Conservation (phyloP, 1,140 invertebrate genomes). For the Pentalonia nigronervosa region DNA sequence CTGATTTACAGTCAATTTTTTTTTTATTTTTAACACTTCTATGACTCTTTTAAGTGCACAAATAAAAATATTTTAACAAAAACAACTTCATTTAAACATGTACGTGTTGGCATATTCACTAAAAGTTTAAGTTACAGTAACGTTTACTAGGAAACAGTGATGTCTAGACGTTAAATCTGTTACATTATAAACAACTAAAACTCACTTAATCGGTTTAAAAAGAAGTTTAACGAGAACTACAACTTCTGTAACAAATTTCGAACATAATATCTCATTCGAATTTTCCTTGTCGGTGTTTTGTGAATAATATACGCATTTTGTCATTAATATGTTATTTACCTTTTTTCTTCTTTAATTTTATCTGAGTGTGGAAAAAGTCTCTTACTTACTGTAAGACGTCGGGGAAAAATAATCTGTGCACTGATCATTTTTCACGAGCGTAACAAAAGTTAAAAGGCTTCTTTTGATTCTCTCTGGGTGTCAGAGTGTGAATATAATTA, state of each 20-base stretch:
- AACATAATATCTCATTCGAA: neutral
- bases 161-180: neutral
- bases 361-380: neutral
- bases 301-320: conserved; percentile 25
- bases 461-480: neutral
- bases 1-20: neutral
- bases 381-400: neutral
- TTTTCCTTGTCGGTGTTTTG: neutral
- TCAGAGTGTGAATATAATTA: conserved; percentile 53
- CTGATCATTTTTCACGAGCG: conserved; percentile 36
- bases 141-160: neutral
- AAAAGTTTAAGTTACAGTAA: neutral
- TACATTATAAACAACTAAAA: conserved; percentile 1
- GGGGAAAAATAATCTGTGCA: neutral
- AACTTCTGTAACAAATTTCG: neutral
- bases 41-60: neutral
- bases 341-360: neutral
- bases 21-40: neutral
- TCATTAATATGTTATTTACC: conserved; percentile 31
- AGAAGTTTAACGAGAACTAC: neutral
- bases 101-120: neutral
- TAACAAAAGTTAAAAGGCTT: conserved; percentile 51
- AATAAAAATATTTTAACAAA: neutral
- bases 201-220: conserved; percentile 32
- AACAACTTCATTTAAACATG: neutral